Percentiles rank a stretch among this genome's conserved stretches.
Conservation (phyloP, 2,113 vertebrate genomes). For the Cyphomyrus plagiostoma region DNA sequence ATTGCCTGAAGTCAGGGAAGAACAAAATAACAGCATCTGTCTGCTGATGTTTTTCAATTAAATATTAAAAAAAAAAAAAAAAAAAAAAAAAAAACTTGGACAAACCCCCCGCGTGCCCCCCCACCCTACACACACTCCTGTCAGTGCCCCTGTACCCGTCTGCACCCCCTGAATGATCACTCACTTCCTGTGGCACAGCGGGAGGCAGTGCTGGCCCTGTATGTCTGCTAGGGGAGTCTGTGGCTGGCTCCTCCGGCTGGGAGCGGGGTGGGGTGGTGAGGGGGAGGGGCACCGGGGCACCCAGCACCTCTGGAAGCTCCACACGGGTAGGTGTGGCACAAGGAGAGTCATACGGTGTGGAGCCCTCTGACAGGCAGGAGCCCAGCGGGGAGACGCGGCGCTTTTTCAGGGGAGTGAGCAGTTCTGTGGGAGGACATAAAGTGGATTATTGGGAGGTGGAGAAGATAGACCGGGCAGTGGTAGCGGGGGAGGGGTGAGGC, state of each 20-base stretch:
- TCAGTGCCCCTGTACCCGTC: neutral
- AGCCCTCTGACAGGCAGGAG: slow-evolving; percentile 81
- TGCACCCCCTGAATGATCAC: neutral
- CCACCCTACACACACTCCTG: neutral
- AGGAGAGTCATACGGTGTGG: slow-evolving; percentile 88
- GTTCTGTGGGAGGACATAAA: slow-evolving; percentile 57
- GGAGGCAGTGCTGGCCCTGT: slow-evolving; percentile 58
- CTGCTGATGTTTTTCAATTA: neutral
- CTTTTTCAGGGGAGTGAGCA: slow-evolving; percentile 94
- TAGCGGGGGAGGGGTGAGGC: no score
- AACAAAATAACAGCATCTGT: neutral
- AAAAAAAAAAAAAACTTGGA: neutral
- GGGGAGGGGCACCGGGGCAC: slow-evolving; percentile 58
- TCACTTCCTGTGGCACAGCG: slow-evolving; percentile 79
- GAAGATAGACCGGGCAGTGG: neutral
- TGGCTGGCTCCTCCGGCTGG: slow-evolving; percentile 73
- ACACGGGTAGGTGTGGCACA: slow-evolving; percentile 88
- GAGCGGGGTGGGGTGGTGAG: slow-evolving; percentile 78
- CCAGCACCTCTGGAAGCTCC: slow-evolving; percentile 60
- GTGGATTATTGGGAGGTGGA: neutral
- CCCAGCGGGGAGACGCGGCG: slow-evolving; percentile 84
- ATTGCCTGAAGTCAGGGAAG: neutral
- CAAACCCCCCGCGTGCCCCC: no score
- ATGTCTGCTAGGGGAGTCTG: slow-evolving; percentile 60
- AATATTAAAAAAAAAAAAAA: no score